These are phyloP conservation scores for Gymnocephalus cernua DNA, from an alignment of 2,113 vertebrate species.

Conservation along the genomic window DNA sequence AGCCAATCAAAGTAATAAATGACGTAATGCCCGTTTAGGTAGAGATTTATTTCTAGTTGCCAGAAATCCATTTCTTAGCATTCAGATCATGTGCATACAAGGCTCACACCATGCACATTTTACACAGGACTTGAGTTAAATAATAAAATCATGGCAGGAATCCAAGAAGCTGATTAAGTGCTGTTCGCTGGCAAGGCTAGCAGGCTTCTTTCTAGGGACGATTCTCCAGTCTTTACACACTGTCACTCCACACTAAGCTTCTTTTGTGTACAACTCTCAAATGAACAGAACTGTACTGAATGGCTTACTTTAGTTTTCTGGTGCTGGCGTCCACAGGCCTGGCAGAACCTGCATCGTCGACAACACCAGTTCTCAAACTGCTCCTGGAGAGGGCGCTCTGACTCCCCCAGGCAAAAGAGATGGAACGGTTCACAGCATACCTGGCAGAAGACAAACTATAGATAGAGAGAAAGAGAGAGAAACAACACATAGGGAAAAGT, in stretches of 20 bases:
- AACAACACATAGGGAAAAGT: background rate
- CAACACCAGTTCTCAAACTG: slow-evolving; percentile 99
- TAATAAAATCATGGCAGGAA: slow-evolving; percentile 60
- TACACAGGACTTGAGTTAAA: slow-evolving; percentile 53
- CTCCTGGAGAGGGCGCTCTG: slow-evolving; percentile 95
- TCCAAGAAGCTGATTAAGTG: slow-evolving; percentile 66
- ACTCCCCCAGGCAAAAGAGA: slow-evolving; percentile 97
- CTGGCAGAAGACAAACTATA: slow-evolving; percentile 98
- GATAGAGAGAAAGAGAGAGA: slow-evolving; percentile 1
- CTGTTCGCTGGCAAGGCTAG: slow-evolving; percentile 47
- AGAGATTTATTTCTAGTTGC: slow-evolving; percentile 7
- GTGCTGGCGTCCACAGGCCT: slow-evolving; percentile 95
- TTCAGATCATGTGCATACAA: slow-evolving; percentile 31
- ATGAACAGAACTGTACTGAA: slow-evolving; percentile 43
- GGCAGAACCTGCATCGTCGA: slow-evolving; percentile 96
- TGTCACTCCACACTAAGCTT: slow-evolving; percentile 51
- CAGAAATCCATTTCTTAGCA: slow-evolving; percentile 21
- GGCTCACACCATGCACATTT: slow-evolving; percentile 43
- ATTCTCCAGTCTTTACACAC: slow-evolving; percentile 48
- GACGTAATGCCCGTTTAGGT: background rate
- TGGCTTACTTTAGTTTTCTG: slow-evolving; percentile 94
- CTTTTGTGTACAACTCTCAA: slow-evolving; percentile 50
- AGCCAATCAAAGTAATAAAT: slow-evolving; percentile 23
- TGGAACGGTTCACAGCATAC: slow-evolving; percentile 99
- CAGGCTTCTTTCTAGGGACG: slow-evolving; percentile 46